These are phyloP conservation scores for Cyclina sinensis DNA, from an alignment of 1,140 invertebrate genomes.

Conservation along the genomic window DNA sequence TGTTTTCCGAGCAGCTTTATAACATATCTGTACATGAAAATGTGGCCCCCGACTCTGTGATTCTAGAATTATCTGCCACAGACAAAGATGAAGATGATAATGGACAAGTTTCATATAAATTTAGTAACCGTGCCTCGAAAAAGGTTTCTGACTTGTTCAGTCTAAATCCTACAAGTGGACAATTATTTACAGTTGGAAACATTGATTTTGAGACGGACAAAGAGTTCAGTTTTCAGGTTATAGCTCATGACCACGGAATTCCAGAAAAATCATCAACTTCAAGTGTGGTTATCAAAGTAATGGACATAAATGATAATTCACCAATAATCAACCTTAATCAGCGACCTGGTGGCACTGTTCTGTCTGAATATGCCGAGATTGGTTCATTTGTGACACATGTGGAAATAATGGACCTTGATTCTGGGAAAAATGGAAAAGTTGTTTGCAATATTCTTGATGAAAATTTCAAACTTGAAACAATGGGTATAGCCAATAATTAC, in stretches of 20 bases:
- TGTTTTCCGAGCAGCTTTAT: constrained; percentile 70
- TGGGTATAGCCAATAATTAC: constrained; percentile 37
- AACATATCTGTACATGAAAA: constrained; percentile 90
- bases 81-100: constrained; percentile 81
- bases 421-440: constrained; percentile 75
- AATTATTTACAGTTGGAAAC: constrained; percentile 85
- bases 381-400: constrained; percentile 79
- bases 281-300: constrained; percentile 71
- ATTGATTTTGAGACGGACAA: constrained; percentile 92
- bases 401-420: constrained; percentile 78
- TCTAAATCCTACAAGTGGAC: constrained; percentile 89
- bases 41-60: constrained; percentile 34
- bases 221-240: constrained; percentile 71
- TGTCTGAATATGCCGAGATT: constrained; percentile 73
- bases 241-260: constrained; percentile 71
- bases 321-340: constrained; percentile 79
- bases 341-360: constrained; percentile 69
- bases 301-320: constrained; percentile 77
- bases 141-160: constrained; percentile 92
- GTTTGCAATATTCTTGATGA: constrained; percentile 75
- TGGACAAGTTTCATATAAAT: constrained; percentile 89
- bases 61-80: constrained; percentile 71
- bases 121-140: constrained; percentile 94
- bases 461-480: constrained; percentile 44
- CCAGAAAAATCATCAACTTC: constrained; percentile 89